Evolutionary conservation across 2,797 vertebrate species (phyloP), one percentile per base, ranked within the genome.

Genomic region (Perodicticus potto): DNA sequence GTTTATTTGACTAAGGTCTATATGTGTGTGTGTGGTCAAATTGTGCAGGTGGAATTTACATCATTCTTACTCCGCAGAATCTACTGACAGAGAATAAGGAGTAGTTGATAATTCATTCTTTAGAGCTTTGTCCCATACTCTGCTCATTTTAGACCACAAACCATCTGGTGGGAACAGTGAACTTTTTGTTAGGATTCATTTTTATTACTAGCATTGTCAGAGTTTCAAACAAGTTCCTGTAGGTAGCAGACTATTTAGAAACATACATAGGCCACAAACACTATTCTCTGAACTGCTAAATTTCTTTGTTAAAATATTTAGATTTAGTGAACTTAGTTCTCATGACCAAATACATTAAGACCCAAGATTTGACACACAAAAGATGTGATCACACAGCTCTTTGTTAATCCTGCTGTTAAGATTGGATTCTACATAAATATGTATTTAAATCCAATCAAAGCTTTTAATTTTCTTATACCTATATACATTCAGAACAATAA

Each of bases 151-250:
- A 97, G 65, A 91, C 76, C 65, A 89, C 82, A 97, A 78, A 92
- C 80, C 83, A 96, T 96, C 69, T 96, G 49, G 49, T 95, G 84
- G 90, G 65, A 95, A 90, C 78, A 88, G 72, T 89, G 69, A 98
- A 83, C 32, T 83, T 95, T 98, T 96, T 97, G n/a, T 96, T 97
- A 84, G 19, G 53, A 93, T 94, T 97, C 81, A 84, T 87, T 97
- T 91, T 95, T 96, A 80, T 97, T 97, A 84, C 45, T 63, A 96
- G 20, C 65, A 90, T 92, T 96, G 57, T 96, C 96, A 97, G 78
- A 85, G 4, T 96, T 97, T 96, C 61, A 81, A 83, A 84, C 40
- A 97, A 93, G 45, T 96, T 97, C 76, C 69, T 97, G n/a, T 86
- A 96, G 97, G 91, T 27, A 73, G 61, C 70, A 93, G 70, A n/a